Evolutionary conservation across 2,888 invertebrate genomes (phyloP).

Genomic region (Byasa hedistus): DNA sequence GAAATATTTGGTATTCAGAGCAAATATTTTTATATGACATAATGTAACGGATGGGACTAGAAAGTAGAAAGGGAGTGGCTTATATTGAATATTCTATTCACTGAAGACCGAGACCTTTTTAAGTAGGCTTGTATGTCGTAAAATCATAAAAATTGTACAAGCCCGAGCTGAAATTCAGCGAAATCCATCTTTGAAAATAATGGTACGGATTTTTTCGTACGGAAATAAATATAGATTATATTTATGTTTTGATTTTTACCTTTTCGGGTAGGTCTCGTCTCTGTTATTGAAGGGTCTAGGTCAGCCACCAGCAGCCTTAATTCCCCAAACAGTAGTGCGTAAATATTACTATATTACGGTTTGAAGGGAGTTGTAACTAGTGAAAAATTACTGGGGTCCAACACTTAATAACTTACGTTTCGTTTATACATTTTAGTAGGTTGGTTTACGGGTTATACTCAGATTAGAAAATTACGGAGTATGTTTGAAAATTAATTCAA

Average conservation of each 20-base stretch:
- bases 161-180: background rate
- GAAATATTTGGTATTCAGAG: slow-evolving; percentile 17
- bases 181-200: background rate
- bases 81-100: slow-evolving; percentile 19
- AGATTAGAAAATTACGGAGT: no score
- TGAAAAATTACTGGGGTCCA: no score
- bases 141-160: slow-evolving; percentile 20
- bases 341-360: no score
- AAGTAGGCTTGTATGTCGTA: slow-evolving; percentile 11
- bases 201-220: background rate
- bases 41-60: slow-evolving; percentile 18
- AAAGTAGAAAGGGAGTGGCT: slow-evolving; percentile 5
- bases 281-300: no score
- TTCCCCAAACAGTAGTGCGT: no score
- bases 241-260: background rate
- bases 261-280: no score
- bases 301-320: no score
- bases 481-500: no score
- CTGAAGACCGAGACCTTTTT: slow-evolving; percentile 4
- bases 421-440: no score
- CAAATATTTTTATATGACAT: slow-evolving; percentile 20
- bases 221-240: background rate
- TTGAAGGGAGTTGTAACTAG: no score
- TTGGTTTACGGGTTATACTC: no score
- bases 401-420: no score